phyloP scores from a whole-genome alignment of 1,140 invertebrate species.

The Leguminivora glycinivorella region DNA sequence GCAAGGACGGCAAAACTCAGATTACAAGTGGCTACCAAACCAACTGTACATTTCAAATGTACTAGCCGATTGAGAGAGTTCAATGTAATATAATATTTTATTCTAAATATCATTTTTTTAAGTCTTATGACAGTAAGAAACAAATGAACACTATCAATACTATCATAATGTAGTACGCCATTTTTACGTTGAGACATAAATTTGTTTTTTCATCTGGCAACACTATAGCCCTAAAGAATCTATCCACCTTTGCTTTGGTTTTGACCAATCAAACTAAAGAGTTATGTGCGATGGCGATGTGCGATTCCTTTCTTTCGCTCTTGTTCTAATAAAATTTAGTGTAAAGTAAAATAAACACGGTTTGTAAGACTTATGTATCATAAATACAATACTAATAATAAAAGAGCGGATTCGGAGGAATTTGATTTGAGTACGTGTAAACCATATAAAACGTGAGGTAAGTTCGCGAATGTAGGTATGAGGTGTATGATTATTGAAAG shows the following conservation, averaged over 20 bases:
- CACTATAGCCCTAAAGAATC: background rate
- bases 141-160: background rate
- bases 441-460: slow-evolving; percentile 52
- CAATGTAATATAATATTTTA: background rate
- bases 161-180: background rate
- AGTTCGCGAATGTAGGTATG: slow-evolving; percentile 64
- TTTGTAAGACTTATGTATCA: slow-evolving; percentile 16
- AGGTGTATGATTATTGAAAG: slow-evolving; percentile 64
- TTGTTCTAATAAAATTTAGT: slow-evolving; percentile 28
- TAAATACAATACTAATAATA: background rate
- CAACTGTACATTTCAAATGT: too few species aligned
- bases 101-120: too few species aligned
- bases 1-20: background rate
- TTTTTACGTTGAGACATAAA: background rate
- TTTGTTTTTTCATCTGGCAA: slow-evolving; percentile 13
- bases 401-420: slow-evolving; percentile 5
- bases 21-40: background rate
- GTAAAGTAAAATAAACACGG: slow-evolving; percentile 12
- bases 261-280: slow-evolving; percentile 45
- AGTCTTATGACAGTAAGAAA: background rate
- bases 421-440: slow-evolving; percentile 15
- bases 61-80: background rate
- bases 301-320: slow-evolving; percentile 61
- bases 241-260: slow-evolving; percentile 28
- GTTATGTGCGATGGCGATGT: slow-evolving; percentile 66